Conservation (phyloP, 2,888 invertebrate genomes). For the Drosophila mayaguana region DNA sequence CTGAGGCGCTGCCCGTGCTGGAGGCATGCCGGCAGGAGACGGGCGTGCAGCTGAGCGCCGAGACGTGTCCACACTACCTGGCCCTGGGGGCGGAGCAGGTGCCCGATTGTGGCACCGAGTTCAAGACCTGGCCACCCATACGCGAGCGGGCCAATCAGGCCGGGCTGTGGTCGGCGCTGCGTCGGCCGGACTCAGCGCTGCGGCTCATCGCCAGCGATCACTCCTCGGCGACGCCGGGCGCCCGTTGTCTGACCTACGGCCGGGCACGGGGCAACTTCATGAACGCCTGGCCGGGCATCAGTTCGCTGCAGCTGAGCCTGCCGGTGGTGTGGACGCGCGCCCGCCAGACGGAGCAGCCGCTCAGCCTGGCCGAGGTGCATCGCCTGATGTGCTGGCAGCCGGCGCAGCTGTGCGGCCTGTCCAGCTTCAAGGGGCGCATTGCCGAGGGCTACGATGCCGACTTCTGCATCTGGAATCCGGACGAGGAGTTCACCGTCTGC, state of each 20-base stretch:
- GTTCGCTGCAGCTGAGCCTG: conserved; percentile 90
- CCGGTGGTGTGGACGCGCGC: conserved; percentile 89
- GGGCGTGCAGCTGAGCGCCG: conserved; percentile 88
- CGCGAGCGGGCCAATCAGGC: conserved; percentile 88
- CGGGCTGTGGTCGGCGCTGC: conserved; percentile 88
- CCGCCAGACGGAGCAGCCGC: conserved; percentile 82
- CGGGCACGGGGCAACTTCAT: conserved; percentile 87
- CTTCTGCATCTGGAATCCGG: conserved; percentile 90
- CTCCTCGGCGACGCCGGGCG: conserved; percentile 89
- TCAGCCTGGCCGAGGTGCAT: conserved; percentile 86
- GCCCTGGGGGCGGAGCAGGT: conserved; percentile 88
- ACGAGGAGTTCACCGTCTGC: conserved; percentile 87
- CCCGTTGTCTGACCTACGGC: conserved; percentile 86
- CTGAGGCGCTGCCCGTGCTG: conserved; percentile 87
- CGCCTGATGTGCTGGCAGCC: conserved; percentile 88
- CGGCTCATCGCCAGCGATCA: conserved; percentile 90
- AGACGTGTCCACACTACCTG: conserved; percentile 91
- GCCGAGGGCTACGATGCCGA: conserved; percentile 89
- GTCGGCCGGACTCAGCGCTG: conserved; percentile 83
- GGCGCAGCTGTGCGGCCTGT: conserved; percentile 88
- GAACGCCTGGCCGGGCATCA: conserved; percentile 91
- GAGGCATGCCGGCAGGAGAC: conserved; percentile 81
- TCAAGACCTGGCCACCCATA: conserved; percentile 91
- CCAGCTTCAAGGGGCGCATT: conserved; percentile 88
- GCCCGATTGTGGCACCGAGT: conserved; percentile 88